These are phyloP conservation scores for Australoheros scitulus DNA, from an alignment of 2,113 vertebrate genomes.

Conservation along the genomic window DNA sequence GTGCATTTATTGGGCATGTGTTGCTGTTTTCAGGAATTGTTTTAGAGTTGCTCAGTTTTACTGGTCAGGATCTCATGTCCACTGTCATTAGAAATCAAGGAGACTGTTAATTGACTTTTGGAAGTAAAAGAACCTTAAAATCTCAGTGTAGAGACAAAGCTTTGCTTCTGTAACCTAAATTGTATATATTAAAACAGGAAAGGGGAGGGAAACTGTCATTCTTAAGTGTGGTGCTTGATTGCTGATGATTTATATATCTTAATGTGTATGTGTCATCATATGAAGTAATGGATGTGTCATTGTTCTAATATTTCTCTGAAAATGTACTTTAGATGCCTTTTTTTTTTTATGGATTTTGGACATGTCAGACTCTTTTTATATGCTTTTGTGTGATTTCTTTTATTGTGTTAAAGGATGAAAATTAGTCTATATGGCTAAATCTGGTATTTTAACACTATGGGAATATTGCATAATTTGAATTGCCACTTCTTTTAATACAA, in stretches of 20 bases:
- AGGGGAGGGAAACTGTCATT: not conserved
- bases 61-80: not conserved
- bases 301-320: not conserved
- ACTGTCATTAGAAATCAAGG: not conserved
- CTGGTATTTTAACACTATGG: too few relatives aligned
- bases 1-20: not conserved
- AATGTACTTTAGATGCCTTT: not conserved
- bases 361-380: not conserved
- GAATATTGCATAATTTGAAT: too few relatives aligned
- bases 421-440: too few relatives aligned
- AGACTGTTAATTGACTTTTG: not conserved
- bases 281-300: not conserved
- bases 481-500: too few relatives aligned
- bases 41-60: not conserved
- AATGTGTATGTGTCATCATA: not conserved
- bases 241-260: not conserved
- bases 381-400: not conserved
- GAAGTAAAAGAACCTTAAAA: not conserved
- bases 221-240: not conserved
- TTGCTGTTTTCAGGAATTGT: not conserved
- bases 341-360: not conserved
- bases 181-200: not conserved
- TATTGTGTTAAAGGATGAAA: not conserved
- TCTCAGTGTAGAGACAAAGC: not conserved
- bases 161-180: not conserved